Evolutionary conservation across 2,113 vertebrate genomes (phyloP), one percentile per base, ranked within the genome.

Genomic region (Panurus biarmicus): DNA sequence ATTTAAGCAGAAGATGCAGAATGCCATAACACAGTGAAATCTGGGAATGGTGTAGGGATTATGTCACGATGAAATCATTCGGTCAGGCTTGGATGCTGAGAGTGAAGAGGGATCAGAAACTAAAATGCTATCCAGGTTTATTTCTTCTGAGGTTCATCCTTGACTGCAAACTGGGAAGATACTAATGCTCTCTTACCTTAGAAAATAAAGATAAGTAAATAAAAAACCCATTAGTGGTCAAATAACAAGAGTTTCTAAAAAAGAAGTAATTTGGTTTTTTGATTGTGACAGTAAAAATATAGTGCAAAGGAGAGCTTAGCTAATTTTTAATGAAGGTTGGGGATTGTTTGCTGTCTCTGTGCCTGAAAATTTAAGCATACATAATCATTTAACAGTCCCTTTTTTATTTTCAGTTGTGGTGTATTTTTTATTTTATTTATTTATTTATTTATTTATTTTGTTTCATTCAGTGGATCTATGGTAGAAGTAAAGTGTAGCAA

Each of bases 361-460:
- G 21, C 25, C n/a, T 10, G 6, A 64, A 75, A 28, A 51, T 65
- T 62, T 81, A 76, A 79, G 22, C 8, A 28, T 65, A 7, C 1
- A 0, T 51, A 53, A 40, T 64, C 2, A 40, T 66, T 31, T 57
- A 3, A 1, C 11, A 9, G 12, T 47, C 11, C 5, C 25, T 24
- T 47, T 12, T 64, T 6, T 10, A 14, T 26, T 35, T 20, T 54
- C 11, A 14, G 12, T 29, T 40, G 8, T n/a, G n/a, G n/a, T n/a
- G 5, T 25, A 8, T 24, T 10, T 22, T 21, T n/a, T 28, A 20
- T 24, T 13, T 53, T 31, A n/a, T n/a, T n/a, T n/a, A n/a, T n/a
- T n/a, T n/a, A n/a, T n/a, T n/a, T n/a, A n/a, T n/a, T n/a, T n/a
- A n/a, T n/a, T n/a, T n/a, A n/a, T n/a, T n/a, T n/a, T n/a, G n/a